Evolutionary conservation across 2,113 vertebrate genomes (phyloP).

Genomic region (Microcebus jonahi): DNA sequence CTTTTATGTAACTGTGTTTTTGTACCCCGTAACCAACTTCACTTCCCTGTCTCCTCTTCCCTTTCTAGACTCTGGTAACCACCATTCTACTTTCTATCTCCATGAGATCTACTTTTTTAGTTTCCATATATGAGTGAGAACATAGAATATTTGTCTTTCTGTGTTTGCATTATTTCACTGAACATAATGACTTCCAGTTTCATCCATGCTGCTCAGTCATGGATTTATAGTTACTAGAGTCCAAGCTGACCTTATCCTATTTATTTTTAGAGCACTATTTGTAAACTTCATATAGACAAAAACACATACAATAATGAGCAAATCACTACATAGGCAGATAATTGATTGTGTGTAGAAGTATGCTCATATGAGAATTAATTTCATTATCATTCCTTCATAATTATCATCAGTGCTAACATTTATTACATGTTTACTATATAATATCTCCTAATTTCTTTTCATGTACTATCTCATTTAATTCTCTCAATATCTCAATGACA

Average conservation of each 20-base stretch:
- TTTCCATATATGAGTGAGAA: not conserved
- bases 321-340: not conserved
- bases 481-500: not conserved
- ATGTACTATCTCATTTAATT: not conserved
- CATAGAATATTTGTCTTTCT: not conserved
- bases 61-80: not conserved
- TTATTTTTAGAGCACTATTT: conserved; percentile 13
- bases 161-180: not conserved
- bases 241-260: conserved; percentile 46
- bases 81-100: not conserved
- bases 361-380: not conserved
- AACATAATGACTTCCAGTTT: not conserved
- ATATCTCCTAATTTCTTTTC: not conserved
- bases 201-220: conserved; percentile 43
- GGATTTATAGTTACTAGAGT: conserved; percentile 49
- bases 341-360: not conserved
- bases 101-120: not conserved
- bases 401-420: not conserved
- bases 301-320: not conserved
- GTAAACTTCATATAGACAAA: not conserved
- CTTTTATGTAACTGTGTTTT: not conserved
- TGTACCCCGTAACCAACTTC: not conserved
- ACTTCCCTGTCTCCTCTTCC: not conserved
- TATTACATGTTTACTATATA: not conserved
- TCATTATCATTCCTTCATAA: not conserved